Conservation (phyloP, 2,888 invertebrate species). For the Trichogramma dendrolimi region DNA sequence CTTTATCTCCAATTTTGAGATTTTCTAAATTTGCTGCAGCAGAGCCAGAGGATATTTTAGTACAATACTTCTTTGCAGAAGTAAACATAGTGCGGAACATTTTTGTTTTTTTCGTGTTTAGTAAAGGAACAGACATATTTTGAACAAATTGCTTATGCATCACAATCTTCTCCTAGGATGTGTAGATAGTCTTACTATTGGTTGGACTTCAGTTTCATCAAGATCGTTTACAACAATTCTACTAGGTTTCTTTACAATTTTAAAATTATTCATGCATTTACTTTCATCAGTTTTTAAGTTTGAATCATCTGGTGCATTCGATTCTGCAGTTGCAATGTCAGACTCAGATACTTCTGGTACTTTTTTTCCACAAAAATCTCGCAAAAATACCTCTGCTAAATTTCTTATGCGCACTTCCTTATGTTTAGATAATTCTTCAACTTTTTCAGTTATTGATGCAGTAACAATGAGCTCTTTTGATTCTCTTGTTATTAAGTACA, state of each 20-base stretch:
- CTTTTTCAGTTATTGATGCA: constrained; percentile 53
- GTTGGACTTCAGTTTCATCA: background rate
- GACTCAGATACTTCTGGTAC: background rate
- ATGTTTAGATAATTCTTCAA: constrained; percentile 56
- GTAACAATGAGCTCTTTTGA: constrained; percentile 53
- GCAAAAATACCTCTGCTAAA: constrained; percentile 66
- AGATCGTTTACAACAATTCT: too few relatives aligned
- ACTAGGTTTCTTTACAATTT: too few relatives aligned
- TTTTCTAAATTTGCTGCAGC: constrained; percentile 24
- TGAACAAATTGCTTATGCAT: too few relatives aligned
- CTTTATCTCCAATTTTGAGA: constrained; percentile 44
- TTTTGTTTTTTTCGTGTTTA: constrained; percentile 25
- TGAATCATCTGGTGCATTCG: too few relatives aligned
- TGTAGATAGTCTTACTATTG: background rate
- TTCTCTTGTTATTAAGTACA: constrained; percentile 59
- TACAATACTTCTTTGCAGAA: constrained; percentile 31
- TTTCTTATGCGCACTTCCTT: constrained; percentile 63
- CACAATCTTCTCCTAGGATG: too few relatives aligned
- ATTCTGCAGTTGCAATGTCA: background rate
- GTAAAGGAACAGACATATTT: background rate
- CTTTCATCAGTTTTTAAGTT: too few relatives aligned
- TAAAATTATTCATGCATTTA: too few relatives aligned
- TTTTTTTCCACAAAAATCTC: constrained; percentile 55
- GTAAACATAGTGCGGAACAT: constrained; percentile 29
- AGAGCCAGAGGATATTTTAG: constrained; percentile 30